Percentiles rank a stretch among this genome's conserved stretches.
These are phyloP conservation scores for Montipora efflorescens DNA, from an alignment of 64 coral and sea anemone species.

Conservation along the genomic window DNA sequence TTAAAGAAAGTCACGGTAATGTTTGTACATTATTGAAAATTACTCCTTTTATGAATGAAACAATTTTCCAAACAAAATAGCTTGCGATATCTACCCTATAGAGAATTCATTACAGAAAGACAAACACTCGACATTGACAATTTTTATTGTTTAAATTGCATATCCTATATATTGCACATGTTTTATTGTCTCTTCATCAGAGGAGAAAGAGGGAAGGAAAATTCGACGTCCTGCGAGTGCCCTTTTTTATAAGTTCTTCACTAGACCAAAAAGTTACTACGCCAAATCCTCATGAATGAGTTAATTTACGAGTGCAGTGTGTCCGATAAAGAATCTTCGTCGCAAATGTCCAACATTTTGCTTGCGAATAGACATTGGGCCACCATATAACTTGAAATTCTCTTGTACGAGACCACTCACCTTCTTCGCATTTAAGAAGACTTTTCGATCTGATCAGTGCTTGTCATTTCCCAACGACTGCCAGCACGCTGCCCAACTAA, in stretches of 20 bases:
- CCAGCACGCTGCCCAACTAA: background rate
- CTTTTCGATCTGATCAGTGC: background rate
- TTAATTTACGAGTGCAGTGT: background rate
- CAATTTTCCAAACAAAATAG: too few relatives aligned
- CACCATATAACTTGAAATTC: slow-evolving; percentile 53
- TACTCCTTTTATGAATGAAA: too few relatives aligned
- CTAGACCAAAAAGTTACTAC: background rate
- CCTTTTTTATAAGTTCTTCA: background rate
- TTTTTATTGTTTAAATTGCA: too few relatives aligned
- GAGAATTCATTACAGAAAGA: too few relatives aligned
- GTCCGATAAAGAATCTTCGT: slow-evolving; percentile 28
- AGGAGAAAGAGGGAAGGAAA: background rate
- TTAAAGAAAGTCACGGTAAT: too few relatives aligned
- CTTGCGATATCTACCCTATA: too few relatives aligned
- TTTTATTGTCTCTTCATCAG: too few relatives aligned
- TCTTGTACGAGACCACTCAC: slow-evolving; percentile 8
- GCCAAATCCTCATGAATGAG: background rate
- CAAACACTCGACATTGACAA: too few relatives aligned
- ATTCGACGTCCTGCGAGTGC: background rate
- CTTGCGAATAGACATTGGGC: slow-evolving; percentile 20
- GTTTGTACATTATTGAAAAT: too few relatives aligned
- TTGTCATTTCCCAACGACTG: background rate
- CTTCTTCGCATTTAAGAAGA: slow-evolving; percentile 6
- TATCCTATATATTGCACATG: too few relatives aligned
- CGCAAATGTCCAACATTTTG: slow-evolving; percentile 41